These are phyloP conservation scores for Halcyon senegalensis DNA, from an alignment of 2,113 vertebrate genomes.

Conservation along the genomic window DNA sequence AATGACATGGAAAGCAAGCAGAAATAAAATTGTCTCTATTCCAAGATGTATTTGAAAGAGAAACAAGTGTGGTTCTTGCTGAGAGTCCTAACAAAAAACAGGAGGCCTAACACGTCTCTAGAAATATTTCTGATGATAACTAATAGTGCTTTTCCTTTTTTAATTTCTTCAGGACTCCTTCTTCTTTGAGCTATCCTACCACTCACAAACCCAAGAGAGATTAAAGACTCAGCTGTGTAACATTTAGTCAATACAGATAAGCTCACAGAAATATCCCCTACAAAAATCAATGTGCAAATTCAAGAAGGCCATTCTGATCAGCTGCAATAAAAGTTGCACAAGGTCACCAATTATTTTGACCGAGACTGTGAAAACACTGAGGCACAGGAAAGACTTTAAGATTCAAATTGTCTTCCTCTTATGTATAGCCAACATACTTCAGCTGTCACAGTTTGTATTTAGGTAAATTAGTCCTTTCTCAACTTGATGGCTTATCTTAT, in stretches of 20 bases:
- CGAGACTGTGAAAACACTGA: background rate
- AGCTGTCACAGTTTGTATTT: background rate
- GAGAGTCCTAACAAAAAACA: background rate
- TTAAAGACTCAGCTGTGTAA: conserved; percentile 12
- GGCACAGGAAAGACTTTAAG: background rate
- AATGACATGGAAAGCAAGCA: background rate
- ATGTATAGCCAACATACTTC: background rate
- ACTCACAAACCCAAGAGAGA: background rate
- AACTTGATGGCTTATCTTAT: background rate
- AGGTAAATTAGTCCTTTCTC: background rate
- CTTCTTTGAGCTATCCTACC: background rate
- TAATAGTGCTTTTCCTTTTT: background rate
- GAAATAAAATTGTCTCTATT: background rate
- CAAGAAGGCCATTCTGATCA: background rate
- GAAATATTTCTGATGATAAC: background rate
- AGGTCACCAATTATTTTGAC: background rate
- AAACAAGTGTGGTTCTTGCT: background rate
- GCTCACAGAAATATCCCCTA: conserved; percentile 17
- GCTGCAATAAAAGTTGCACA: background rate
- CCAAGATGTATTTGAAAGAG: background rate
- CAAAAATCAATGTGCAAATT: conserved; percentile 45
- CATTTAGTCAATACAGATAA: conserved; percentile 39
- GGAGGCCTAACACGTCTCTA: background rate
- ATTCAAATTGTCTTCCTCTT: background rate
- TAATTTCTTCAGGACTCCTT: conserved; percentile 8